Evolutionary conservation across 2,888 invertebrate genomes (phyloP), one percentile per base, ranked within the genome.

Genomic region (Strigamia transsilvanica): DNA sequence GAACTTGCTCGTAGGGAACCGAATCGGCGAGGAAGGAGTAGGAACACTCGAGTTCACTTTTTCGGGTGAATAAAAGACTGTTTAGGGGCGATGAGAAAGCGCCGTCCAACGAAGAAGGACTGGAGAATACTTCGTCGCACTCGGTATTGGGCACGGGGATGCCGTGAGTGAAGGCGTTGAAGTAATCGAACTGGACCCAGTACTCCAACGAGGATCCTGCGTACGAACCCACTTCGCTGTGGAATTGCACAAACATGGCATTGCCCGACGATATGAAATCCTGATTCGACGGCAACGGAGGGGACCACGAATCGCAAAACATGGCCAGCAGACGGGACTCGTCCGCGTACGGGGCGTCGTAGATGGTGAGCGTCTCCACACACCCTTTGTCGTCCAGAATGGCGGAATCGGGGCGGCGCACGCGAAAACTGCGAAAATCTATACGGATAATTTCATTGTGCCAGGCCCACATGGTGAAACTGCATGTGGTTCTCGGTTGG

Each of bases 141-240:
- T 93, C 91, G 0, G 94, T 95, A 23, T 92, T 93, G 0, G 91
- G 91, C 0, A 96, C 93, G 0, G 94, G 93, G 84, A 94, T 94
- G 0, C 96, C 96, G 84, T 94, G 93, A 81, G 93, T 92, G 0
- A 94, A 95, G 86, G 95, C 95, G 88, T 96, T 96, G 89, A 96
- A 96, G 90, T 96, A 96, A 87, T 96, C 96, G 86, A 96, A 96
- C 87, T 96, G 96, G 0, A 96, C 96, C 96, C 96, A 96, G 87
- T 96, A 96, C 88, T 96, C 96, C 15, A 97, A 90, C 0, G 96
- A 96, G n/a, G 95, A 95, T 91, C 96, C 96, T 83, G 95, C 95
- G 85, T 96, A 96, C 84, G 95, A 95, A 27, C 97, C 96, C 1
- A 96, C 95, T 87, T 95, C 95, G 88, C 96, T 96, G 86, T 51